Evolutionary conservation across 2,888 invertebrate genomes (phyloP).

Genomic region (Tetranychus piercei): DNA sequence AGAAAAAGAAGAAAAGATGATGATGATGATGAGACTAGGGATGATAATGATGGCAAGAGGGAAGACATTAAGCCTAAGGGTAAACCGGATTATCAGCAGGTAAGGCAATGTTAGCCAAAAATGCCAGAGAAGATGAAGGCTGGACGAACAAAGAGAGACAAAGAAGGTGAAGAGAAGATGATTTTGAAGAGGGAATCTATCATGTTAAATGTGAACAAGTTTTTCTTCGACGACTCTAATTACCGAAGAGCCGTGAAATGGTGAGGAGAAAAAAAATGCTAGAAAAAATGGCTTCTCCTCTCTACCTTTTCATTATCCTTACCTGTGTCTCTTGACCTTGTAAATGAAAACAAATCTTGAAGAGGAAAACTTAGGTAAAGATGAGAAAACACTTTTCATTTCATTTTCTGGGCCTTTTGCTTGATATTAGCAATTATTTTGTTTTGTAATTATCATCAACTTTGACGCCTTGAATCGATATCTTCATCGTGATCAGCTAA

Average conservation of each 20-base stretch:
- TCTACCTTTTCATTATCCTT: background rate
- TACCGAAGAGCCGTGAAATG: background rate
- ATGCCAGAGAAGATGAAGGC: constrained; percentile 3
- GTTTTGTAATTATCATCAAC: no score
- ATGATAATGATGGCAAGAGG: background rate
- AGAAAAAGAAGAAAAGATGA: background rate
- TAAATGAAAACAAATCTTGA: background rate
- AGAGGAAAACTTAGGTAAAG: background rate
- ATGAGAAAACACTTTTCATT: background rate
- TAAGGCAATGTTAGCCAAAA: constrained; percentile 19
- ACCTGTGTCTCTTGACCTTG: constrained; percentile 1
- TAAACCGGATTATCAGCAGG: background rate
- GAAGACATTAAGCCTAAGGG: background rate
- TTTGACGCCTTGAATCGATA: no score
- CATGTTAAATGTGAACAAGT: background rate
- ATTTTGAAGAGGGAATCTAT: background rate
- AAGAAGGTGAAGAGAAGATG: background rate
- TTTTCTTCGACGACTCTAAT: background rate
- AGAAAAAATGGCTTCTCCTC: background rate
- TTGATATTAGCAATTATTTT: no score
- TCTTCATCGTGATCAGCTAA: no score
- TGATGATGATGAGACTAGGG: background rate
- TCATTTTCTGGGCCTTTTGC: background rate
- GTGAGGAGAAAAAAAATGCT: background rate
- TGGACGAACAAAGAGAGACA: background rate